Base-by-base conservation (phyloP, 2,888 invertebrate species). In the Onchidella celtica region DNA sequence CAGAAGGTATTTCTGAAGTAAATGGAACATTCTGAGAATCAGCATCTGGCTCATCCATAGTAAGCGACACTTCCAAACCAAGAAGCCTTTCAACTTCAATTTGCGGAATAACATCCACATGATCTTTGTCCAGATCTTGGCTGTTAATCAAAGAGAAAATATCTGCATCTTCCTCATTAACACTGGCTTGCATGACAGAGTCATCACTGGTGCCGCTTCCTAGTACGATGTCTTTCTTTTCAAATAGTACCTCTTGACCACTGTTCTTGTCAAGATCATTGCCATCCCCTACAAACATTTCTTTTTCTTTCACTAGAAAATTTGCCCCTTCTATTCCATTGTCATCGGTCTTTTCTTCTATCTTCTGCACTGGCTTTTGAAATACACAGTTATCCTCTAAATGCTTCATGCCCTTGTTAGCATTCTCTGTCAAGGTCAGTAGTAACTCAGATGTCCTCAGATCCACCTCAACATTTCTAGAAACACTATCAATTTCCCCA, bases 51-150 rank as follows among this genome's bases (percentile, higher is more conserved):
- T 69, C 69, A 47, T 69, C 69, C 27, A 29, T 11, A 24, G 29
- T 47, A 69, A 69, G 32, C n/a, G n/a, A n/a, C n/a, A 61, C 32
- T 3, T 70, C 59, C 65, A 79, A 63, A 40, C 73, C 65, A 21
- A 79, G 79, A 11, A 79, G 65, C 27, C 24, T 73, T 47, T 73
- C 79, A 24, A 70, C 73, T 1, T 79, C 79, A 38, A 34, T 36
- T 24, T 75, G 63, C 3, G 65, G 65, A 36, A 65, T 75, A 2
- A 63, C 17, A 34, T 66, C 80, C 29, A 80, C 34, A 38, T 78
- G 24, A 40, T 61, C 78, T 59, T 21, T 40, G 3, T 61, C 70
- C 14, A 55, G 61, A 11, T 70, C 70, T 36, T 78, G 59, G 34
- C 29, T 72, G 17, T 57, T 34, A 72, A n/a, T 21, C n/a, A 72